These are phyloP conservation scores for Eurypyga helias DNA, from an alignment of 2,113 vertebrate species.

Conservation along the genomic window DNA sequence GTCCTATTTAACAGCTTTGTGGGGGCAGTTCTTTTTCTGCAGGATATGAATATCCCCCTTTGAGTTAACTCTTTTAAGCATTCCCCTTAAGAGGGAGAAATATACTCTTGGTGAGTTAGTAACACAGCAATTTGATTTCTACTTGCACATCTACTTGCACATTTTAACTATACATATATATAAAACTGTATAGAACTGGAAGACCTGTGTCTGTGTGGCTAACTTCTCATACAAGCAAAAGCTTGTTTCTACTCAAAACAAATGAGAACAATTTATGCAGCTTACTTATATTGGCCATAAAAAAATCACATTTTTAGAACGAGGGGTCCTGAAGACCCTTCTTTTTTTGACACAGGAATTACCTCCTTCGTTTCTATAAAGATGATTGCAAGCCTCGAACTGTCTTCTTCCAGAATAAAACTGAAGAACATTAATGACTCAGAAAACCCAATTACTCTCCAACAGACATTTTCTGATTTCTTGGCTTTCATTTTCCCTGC, in stretches of 20 bases:
- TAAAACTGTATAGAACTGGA: background rate
- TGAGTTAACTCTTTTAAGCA: background rate
- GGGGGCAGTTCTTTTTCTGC: background rate
- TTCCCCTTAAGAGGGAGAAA: background rate
- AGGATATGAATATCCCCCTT: background rate
- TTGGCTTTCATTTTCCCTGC: background rate
- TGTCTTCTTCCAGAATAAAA: constrained; percentile 12
- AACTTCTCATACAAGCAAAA: background rate
- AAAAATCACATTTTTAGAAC: background rate
- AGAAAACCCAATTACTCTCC: background rate
- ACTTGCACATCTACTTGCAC: background rate
- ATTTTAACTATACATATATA: background rate
- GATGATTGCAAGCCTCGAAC: background rate
- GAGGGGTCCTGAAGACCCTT: background rate
- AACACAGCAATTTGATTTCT: background rate
- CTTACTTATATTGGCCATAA: background rate
- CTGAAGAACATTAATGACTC: constrained; percentile 15
- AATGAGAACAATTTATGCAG: background rate
- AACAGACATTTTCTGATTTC: background rate
- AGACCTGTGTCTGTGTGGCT: background rate
- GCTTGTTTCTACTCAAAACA: background rate
- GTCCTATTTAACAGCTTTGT: background rate
- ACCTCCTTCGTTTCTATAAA: background rate
- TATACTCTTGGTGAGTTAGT: background rate
- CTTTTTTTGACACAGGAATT: background rate